These are phyloP conservation scores for Muraenolepis orangiensis DNA, from an alignment of 2,797 vertebrate genomes.

Conservation along the genomic window DNA sequence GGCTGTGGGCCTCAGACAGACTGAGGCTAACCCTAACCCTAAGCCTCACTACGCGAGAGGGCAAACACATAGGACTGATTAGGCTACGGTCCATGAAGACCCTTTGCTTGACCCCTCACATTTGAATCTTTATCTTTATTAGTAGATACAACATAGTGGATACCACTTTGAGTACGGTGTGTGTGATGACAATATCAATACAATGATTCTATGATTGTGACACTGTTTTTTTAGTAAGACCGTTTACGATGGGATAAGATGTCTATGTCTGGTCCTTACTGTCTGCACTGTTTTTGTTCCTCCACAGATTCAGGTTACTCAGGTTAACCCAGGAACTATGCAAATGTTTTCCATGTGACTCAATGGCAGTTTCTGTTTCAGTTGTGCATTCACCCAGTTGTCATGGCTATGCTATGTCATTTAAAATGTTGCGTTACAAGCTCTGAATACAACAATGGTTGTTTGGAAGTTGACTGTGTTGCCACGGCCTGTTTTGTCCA, in stretches of 20 bases:
- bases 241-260: neutral
- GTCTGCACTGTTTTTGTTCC: neutral
- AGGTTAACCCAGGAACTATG: neutral
- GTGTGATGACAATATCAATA: neutral
- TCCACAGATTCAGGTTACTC: neutral
- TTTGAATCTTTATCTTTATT: neutral
- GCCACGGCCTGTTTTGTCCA: neutral
- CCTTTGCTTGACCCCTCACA: neutral
- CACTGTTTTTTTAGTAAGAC: too few relatives aligned
- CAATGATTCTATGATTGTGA: neutral
- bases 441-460: neutral
- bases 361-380: neutral
- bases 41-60: neutral
- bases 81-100: neutral
- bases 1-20: too few relatives aligned
- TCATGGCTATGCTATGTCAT: neutral
- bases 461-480: neutral
- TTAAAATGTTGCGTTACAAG: neutral
- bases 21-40: neutral
- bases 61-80: neutral
- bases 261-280: too few relatives aligned
- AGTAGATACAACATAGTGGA: neutral
- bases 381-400: neutral
- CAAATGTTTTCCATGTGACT: neutral
- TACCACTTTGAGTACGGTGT: neutral